phyloP scores from a whole-genome alignment of 2,113 vertebrate genomes.

The Chrysemys picta region DNA sequence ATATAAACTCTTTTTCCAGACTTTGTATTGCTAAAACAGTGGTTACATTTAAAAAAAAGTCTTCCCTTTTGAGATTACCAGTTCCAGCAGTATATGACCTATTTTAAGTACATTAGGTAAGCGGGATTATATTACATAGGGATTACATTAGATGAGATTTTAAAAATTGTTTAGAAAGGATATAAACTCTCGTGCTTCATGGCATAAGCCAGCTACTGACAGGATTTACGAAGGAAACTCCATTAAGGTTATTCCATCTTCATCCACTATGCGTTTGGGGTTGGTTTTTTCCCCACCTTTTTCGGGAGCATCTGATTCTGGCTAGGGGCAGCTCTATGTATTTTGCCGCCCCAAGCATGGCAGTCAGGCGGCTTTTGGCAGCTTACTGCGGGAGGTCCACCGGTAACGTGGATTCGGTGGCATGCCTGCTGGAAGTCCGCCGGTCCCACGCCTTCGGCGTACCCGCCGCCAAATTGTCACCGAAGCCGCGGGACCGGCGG shows the following conservation, averaged over 20 bases:
- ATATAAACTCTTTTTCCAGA: background rate
- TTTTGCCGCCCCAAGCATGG: no score
- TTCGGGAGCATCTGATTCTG: background rate
- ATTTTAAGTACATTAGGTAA: slow-evolving; percentile 52
- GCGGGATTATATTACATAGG: slow-evolving; percentile 66
- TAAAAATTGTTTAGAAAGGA: slow-evolving; percentile 52
- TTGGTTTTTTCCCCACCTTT: background rate
- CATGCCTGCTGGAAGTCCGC: no score
- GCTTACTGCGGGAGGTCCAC: no score
- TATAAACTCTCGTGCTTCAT: slow-evolving; percentile 57
- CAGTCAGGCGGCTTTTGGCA: no score
- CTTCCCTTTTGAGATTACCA: slow-evolving; percentile 42
- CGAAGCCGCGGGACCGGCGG: no score
- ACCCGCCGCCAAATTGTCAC: no score
- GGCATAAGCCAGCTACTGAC: slow-evolving; percentile 62
- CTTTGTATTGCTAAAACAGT: background rate
- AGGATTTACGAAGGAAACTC: slow-evolving; percentile 60
- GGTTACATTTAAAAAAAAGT: slow-evolving; percentile 21
- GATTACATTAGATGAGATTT: slow-evolving; percentile 72
- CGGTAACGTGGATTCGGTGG: no score
- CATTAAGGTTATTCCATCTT: slow-evolving; percentile 58
- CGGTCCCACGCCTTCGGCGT: no score
- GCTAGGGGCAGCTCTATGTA: background rate
- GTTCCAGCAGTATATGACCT: background rate
- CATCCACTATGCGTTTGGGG: slow-evolving; percentile 18